Conservation (phyloP, 2,113 vertebrate genomes). For the Apeltes quadracus region DNA sequence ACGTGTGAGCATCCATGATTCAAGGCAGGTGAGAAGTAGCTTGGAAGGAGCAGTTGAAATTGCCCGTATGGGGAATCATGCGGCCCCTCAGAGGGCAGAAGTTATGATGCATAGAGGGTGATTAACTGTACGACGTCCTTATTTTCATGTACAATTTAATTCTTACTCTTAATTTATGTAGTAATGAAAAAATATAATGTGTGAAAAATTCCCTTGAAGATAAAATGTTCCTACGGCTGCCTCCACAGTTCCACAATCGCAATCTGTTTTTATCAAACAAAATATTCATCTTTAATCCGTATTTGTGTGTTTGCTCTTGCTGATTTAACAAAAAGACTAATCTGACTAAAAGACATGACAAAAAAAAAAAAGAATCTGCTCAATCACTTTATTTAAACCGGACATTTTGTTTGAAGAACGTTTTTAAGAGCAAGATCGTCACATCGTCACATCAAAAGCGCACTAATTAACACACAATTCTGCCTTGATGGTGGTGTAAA, state of each 20-base stretch:
- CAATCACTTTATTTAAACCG: neutral
- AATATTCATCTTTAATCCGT: neutral
- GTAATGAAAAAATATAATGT: neutral
- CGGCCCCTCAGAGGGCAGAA: slow-evolving; percentile 40
- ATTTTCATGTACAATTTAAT: neutral
- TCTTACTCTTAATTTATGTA: neutral
- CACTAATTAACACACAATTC: too few species aligned
- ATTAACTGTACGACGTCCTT: slow-evolving; percentile 41
- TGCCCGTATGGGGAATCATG: slow-evolving; percentile 27
- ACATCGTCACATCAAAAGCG: neutral
- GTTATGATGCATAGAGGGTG: slow-evolving; percentile 48
- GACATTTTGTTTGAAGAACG: neutral
- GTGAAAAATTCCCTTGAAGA: neutral
- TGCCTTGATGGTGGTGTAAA: neutral
- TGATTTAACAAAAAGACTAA: neutral
- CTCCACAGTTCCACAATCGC: neutral
- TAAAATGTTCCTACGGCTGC: neutral
- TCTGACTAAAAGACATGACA: neutral
- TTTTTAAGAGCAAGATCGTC: neutral
- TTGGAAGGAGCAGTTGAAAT: slow-evolving; percentile 39
- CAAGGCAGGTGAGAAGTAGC: slow-evolving; percentile 29
- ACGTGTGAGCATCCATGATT: slow-evolving; percentile 24
- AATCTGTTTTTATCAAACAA: neutral
- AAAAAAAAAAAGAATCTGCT: neutral
- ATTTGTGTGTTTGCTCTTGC: neutral